Evolutionary conservation across 2,797 vertebrate species (phyloP).

Genomic region (Cephalopachus bancanus): DNA sequence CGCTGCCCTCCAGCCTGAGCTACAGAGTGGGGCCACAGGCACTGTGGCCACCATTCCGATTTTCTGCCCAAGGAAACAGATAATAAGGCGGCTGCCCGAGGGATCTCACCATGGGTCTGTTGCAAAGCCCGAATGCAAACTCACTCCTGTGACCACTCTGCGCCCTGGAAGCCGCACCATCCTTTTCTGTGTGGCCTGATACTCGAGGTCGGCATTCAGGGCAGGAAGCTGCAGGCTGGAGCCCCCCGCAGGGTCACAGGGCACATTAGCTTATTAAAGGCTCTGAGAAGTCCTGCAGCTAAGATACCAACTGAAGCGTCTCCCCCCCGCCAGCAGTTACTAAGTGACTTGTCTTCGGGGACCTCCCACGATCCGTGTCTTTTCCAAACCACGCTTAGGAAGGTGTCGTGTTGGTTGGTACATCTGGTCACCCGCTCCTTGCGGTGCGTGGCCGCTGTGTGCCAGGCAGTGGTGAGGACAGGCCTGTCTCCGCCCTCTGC

Average conservation of each 20-base stretch:
- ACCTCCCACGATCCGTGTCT: background rate
- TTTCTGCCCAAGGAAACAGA: background rate
- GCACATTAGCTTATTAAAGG: background rate
- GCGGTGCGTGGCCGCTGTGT: background rate
- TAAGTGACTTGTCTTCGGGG: background rate
- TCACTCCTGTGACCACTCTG: background rate
- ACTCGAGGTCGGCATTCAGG: background rate
- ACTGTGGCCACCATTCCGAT: fast-evolving
- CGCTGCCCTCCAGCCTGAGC: too few relatives aligned
- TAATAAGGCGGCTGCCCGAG: background rate
- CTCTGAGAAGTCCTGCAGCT: background rate
- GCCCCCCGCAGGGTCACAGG: background rate
- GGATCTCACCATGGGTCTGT: background rate
- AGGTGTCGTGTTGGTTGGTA: background rate
- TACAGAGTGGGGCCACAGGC: background rate
- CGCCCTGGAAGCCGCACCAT: background rate
- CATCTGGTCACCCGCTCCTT: background rate
- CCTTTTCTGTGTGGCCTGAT: background rate
- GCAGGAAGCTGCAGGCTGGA: background rate
- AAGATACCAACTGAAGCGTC: background rate
- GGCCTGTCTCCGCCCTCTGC: background rate
- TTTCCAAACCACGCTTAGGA: background rate
- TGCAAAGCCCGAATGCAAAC: fast-evolving
- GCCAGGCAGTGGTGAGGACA: background rate
- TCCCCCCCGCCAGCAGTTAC: fast-evolving